Base-by-base conservation (phyloP, 2,797 vertebrate species). In the Poeciliopsis presidionis region DNA sequence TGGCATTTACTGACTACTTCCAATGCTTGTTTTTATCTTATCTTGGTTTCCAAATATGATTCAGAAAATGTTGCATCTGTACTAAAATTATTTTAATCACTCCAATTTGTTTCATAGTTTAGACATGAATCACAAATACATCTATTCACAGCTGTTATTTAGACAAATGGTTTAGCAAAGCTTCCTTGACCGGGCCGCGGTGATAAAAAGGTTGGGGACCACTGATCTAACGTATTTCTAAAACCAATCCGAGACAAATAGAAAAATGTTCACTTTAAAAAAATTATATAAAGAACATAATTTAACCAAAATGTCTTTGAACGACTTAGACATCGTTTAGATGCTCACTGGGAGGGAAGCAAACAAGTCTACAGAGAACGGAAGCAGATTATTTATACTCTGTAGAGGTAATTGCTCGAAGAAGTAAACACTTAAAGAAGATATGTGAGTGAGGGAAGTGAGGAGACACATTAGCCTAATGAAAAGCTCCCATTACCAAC, bases 401-500 rank as follows among this genome's bases (percentile, higher is more conserved):
- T 45, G 25, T 7, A 28, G 39, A n/a, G 65, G 67, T 70, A 70
- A 71, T 71, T 71, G 43, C 43, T 71, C 5, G n/a, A 69, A 69
- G 65, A 14, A 71, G 53, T 18, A 59, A 74, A 61, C 55, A 46
- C n/a, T 51, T 36, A 36, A 51, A 36, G 71, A 72, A 25, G 67
- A 70, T 45, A 45, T 70, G 67, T 45, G 67, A 12, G 22, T 55
- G 22, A 73, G 36, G 49, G 4, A 51, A 39, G 72, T 73, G 46
- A 73, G 22, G 72, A 74, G 39, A 74, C n/a, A n/a, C 53, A 57
- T 74, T 57, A 74, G 39, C 25, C n/a, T 59, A 59, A 74, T 74
- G 53, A 43, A 74, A 75, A 49, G 59, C 41, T 61, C 57, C 73
- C 39, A 47, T 65, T 47, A 75, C 25, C 61, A 67, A 25, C 59